phyloP scores from a whole-genome alignment of 2,113 vertebrate genomes.

The Engystomops pustulosus region DNA sequence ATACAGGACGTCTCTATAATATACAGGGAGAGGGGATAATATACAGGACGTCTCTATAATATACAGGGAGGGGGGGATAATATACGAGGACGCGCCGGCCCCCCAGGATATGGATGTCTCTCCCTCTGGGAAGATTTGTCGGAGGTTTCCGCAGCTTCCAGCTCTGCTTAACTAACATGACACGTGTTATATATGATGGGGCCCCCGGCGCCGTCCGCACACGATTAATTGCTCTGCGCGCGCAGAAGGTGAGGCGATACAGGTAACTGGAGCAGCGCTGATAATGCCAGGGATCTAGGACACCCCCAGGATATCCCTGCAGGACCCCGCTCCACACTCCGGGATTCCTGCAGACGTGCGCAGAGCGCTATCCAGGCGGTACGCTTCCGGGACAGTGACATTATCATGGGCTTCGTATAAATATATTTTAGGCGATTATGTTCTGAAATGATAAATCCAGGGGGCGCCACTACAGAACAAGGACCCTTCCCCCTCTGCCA shows the following conservation, averaged over 20 bases:
- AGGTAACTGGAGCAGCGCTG: conserved; percentile 48
- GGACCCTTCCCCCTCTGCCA: no score
- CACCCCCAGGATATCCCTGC: conserved; percentile 5
- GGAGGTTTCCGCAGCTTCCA: conserved; percentile 3
- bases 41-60: no score
- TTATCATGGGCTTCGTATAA: neutral
- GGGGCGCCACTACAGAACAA: no score
- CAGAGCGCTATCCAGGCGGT: neutral
- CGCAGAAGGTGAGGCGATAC: conserved; percentile 27
- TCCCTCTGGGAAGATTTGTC: conserved; percentile 37
- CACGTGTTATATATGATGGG: conserved; percentile 49
- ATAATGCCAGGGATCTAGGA: conserved; percentile 27
- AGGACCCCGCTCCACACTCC: neutral
- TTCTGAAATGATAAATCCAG: no score
- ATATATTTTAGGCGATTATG: no score
- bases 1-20: no score
- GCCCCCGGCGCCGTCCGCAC: conserved; percentile 39
- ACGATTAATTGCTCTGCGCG: conserved; percentile 46
- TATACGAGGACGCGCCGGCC: neutral
- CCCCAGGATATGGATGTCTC: neutral
- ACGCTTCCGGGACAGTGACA: neutral
- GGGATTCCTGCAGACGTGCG: neutral
- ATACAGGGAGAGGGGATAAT: no score
- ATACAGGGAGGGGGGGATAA: no score
- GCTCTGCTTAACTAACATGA: conserved; percentile 54